Conservation (phyloP, 2,113 vertebrate species). For the Sinocyclocheilus anophthalmus region DNA sequence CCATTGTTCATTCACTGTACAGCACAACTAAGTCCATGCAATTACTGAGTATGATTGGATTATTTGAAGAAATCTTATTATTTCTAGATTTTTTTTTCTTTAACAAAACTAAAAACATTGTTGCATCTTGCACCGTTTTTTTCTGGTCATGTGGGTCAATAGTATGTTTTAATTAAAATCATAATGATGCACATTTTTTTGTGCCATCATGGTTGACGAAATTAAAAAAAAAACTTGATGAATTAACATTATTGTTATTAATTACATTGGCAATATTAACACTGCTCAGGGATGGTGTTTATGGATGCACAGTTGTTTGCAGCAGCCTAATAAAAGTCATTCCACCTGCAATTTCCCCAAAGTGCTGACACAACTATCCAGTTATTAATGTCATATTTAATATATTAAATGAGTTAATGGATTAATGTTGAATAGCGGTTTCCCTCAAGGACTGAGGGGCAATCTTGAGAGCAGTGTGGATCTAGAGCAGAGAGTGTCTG, state of each 20-base stretch:
- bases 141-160: neutral
- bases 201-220: neutral
- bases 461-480: constrained; percentile 22
- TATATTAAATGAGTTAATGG: constrained; percentile 33
- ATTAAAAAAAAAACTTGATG: neutral
- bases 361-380: neutral
- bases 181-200: neutral
- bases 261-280: neutral
- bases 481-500: constrained; percentile 47
- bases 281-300: neutral
- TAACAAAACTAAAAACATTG: neutral
- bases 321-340: neutral
- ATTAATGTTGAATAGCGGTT: constrained; percentile 12
- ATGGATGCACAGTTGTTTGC: neutral
- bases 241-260: neutral
- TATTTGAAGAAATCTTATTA: no score
- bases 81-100: neutral
- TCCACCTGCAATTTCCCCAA: neutral
- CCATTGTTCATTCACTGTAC: no score
- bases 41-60: no score
- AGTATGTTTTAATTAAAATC: neutral
- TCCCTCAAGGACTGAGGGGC: constrained; percentile 10
- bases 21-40: no score
- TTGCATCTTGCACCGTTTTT: neutral
- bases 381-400: neutral